Evolutionary conservation across 2,797 vertebrate species (phyloP).

Genomic region (Notoglanidium macrostoma): DNA sequence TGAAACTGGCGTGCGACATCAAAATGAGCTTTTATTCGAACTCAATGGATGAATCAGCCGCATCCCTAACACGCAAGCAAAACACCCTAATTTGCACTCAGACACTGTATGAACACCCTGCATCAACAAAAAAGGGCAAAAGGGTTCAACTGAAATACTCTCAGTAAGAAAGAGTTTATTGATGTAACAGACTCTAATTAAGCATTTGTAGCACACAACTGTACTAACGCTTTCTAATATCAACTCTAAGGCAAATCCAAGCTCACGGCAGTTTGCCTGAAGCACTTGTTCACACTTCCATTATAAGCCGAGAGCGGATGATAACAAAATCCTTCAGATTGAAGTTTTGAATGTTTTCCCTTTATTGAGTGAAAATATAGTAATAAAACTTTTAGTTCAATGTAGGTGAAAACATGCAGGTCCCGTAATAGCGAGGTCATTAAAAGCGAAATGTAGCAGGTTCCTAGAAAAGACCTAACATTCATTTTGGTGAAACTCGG

Average conservation of each 20-base stretch:
- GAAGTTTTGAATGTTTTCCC: background rate
- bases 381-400: background rate
- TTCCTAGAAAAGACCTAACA: background rate
- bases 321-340: background rate
- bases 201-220: background rate
- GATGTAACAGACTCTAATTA: background rate
- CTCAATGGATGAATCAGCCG: background rate
- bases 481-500: background rate
- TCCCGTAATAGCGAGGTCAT: background rate
- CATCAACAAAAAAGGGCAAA: background rate
- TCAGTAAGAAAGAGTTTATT: background rate
- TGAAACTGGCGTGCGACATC: background rate
- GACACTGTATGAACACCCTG: background rate
- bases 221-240: background rate
- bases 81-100: background rate
- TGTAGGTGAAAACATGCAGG: background rate
- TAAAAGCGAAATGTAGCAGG: background rate
- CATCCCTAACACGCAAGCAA: background rate
- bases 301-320: background rate
- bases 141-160: background rate
- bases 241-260: background rate
- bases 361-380: background rate
- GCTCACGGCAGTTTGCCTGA: background rate
- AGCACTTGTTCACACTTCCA: background rate
- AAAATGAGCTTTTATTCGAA: background rate